A percentile compares a stretch with the other conserved stretches of the same genome.
Evolutionary conservation across 2,797 vertebrate genomes (phyloP).

Genomic region (Rhynchotus rufescens): DNA sequence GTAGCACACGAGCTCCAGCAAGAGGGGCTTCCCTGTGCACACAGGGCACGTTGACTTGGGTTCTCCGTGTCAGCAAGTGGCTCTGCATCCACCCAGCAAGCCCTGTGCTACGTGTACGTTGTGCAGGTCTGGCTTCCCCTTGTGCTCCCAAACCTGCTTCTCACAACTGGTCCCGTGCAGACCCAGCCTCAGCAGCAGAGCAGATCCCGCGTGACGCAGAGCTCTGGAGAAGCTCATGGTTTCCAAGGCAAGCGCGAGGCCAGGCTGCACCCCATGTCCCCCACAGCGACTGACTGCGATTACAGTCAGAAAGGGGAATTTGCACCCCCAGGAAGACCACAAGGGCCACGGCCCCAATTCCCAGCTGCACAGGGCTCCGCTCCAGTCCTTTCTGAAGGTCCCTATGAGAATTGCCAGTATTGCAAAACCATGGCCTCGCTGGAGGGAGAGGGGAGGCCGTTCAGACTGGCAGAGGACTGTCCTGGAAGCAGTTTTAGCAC

Average conservation of each 20-base stretch:
- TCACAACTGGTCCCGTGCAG: no score
- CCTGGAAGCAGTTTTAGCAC: no score
- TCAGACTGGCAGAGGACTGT: not conserved
- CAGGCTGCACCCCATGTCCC: not conserved
- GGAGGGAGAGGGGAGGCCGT: not conserved
- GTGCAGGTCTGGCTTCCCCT: not conserved
- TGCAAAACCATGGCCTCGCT: conserved; percentile 44
- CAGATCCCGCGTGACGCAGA: not conserved
- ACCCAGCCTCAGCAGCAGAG: not conserved
- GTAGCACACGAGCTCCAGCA: no score
- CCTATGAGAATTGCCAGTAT: conserved; percentile 50
- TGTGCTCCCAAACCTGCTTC: not conserved
- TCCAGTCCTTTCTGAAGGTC: conserved; percentile 31
- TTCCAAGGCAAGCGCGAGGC: not conserved
- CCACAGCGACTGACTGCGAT: not conserved
- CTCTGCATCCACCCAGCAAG: not conserved
- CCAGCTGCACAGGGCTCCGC: conserved; percentile 43
- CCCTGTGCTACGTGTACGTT: rapidly evolving
- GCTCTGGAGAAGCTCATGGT: not conserved
- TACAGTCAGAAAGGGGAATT: conserved; percentile 49
- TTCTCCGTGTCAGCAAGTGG: not conserved
- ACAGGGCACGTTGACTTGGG: not conserved
- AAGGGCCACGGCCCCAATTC: conserved; percentile 38
- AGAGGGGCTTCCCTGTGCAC: not conserved
- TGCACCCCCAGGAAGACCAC: conserved; percentile 16